Evolutionary conservation across 2,888 invertebrate genomes (phyloP), one percentile per base, ranked within the genome.

Genomic region (Ceriagrion tenellum): DNA sequence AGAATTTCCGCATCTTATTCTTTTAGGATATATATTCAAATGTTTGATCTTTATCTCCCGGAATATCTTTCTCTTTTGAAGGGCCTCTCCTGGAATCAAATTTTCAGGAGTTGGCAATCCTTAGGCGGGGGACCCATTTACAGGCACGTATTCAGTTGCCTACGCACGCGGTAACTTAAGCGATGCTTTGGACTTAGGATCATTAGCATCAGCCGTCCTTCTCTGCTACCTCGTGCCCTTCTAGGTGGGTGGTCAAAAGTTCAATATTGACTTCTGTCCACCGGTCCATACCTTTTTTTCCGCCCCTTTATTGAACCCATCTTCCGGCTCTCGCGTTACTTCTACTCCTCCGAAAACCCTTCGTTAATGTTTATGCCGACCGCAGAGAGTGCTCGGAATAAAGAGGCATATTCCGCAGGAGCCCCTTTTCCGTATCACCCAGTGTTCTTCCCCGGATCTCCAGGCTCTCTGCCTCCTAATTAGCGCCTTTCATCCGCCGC

Each of bases 291-390:
- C 16, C 20, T 59, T 59, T 16, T 74, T 35, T 81, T 18, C 26
- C n/a, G 69, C 16, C 81, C 81, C 30, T 8, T 0, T 35, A 81
- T 35, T 18, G 35, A 35, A 35, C 30, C 81, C 35, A 81, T 81
- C 81, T 13, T 69, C 69, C n/a, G 4, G 47, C 47, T 47, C 47
- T 26, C 69, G 26, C 69, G 8, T 69, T 69, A 26, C n/a, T 26
- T 69, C 26, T 59, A 59, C 18, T 69, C 2, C 12, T 59, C 59
- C 59, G 12, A 59, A 59, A 59, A 59, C 35, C 35, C 30, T 35
- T 81, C 81, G 26, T 81, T 81, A 81, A 81, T 81, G 81, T 81
- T 81, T 81, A 81, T 81, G 26, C 30, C 81, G 30, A 35, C 35
- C 81, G 35, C 35, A 35, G 81, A 35, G 8, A 35, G 81, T 13